Evolutionary conservation across 2,113 vertebrate genomes (phyloP), one percentile per base, ranked within the genome.

Genomic region (Holacanthus passer): DNA sequence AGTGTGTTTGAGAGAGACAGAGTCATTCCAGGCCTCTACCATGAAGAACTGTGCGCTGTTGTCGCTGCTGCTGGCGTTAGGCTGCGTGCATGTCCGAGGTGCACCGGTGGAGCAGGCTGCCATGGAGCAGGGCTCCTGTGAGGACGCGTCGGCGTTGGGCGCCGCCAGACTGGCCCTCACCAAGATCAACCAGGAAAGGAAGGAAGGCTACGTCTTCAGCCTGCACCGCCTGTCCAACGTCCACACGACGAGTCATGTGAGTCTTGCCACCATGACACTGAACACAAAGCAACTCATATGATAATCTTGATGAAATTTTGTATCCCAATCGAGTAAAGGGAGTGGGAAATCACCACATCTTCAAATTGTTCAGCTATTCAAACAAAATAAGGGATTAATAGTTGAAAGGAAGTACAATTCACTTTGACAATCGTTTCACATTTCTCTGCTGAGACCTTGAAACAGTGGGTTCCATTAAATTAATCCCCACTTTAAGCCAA

Each of bases 121-220:
- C 27, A 1, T 87, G 4, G 31, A 62, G 11, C 27, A 79, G 0
- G 92, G 82, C 0, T 94, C 93, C 0, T 96, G 95, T 55, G 39
- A 88, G 1, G 95, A 95, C 2, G 53, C 89, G 0, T 5, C n/a
- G 0, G 83, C 83, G 0, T 8, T 45, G 13, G 73, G 47, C 1
- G 90, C 94, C 0, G 95, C 95, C 0, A 45, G 0, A 5, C 52
- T 73, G 76, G 94, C 95, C 12, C 52, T 96, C 31, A 75, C 41
- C 20, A 89, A 94, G 77, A 95, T 96, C 89, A 96, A 96, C 88
- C 22, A 53, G 7, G 68, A 95, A 73, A 90, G 94, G 0, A 32
- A 27, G 0, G 88, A 95, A 4, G 95, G 95, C 65, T 96, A 94
- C 86, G 0, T 94, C 53, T 90, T 95, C 17, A 43, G 41, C 5